phyloP scores from a whole-genome alignment of 2,797 vertebrate species.

The Benthosema pterotum region DNA sequence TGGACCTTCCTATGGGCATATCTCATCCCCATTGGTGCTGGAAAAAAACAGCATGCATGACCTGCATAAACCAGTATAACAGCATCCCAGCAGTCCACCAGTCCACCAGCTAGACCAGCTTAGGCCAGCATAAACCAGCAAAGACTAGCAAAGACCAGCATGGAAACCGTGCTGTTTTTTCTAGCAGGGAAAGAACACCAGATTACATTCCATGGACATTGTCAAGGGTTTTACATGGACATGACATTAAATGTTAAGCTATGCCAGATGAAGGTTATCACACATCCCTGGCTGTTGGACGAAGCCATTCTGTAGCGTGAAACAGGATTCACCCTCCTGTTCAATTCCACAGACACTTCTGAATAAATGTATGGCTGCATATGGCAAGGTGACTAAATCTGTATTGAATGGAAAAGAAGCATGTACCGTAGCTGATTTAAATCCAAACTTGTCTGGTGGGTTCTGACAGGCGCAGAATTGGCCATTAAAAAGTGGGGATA shows the following conservation, averaged over 20 bases:
- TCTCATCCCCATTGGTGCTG: slow-evolving; percentile 27
- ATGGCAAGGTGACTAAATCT: slow-evolving; percentile 46
- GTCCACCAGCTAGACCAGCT: too few relatives aligned
- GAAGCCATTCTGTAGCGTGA: slow-evolving; percentile 55
- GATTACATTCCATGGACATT: slow-evolving; percentile 49
- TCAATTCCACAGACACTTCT: slow-evolving; percentile 33
- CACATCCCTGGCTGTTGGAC: slow-evolving; percentile 54
- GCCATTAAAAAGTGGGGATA: slow-evolving; percentile 42
- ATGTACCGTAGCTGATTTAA: slow-evolving; percentile 47
- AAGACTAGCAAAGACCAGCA: too few relatives aligned
- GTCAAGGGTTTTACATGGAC: slow-evolving; percentile 49
- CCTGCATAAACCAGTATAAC: too few relatives aligned
- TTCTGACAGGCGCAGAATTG: slow-evolving; percentile 45
- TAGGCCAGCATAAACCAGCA: too few relatives aligned
- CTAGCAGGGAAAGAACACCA: too few relatives aligned
- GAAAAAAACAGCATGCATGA: too few relatives aligned
- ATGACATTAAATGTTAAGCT: slow-evolving; percentile 60
- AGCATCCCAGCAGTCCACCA: too few relatives aligned
- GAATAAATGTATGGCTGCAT: slow-evolving; percentile 16
- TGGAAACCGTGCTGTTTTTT: too few relatives aligned
- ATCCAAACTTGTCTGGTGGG: slow-evolving; percentile 50
- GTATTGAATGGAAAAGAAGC: slow-evolving; percentile 44
- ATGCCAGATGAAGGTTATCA: slow-evolving; percentile 61
- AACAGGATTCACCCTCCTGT: slow-evolving; percentile 49
- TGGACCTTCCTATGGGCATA: slow-evolving; percentile 15